Conservation (phyloP, 2,888 invertebrate species). For the Ophion ellenae region DNA sequence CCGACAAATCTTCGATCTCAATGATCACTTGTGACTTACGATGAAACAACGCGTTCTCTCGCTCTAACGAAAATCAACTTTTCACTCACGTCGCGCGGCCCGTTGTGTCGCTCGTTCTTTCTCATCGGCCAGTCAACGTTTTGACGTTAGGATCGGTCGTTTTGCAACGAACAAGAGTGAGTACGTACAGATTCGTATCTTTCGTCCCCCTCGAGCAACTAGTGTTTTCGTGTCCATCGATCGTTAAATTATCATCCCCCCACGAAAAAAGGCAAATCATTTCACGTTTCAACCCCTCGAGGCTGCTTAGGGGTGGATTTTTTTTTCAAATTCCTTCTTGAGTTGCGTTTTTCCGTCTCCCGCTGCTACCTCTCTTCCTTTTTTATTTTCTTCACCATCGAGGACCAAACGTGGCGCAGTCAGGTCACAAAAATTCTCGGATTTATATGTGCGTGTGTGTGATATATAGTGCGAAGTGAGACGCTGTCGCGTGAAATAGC, state of each 20-base stretch:
- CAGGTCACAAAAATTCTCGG: constrained; percentile 25
- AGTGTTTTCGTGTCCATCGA: constrained; percentile 71
- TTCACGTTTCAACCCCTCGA: not conserved
- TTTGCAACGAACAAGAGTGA: constrained; percentile 64
- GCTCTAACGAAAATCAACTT: constrained; percentile 4
- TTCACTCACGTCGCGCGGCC: not conserved
- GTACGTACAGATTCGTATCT: constrained; percentile 60
- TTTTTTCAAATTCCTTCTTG: not conserved
- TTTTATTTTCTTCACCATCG: constrained; percentile 16
- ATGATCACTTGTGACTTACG: constrained; percentile 49
- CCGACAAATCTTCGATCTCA: constrained; percentile 41
- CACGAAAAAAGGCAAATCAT: not conserved
- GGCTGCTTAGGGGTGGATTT: constrained; percentile 3
- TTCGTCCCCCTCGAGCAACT: constrained; percentile 69
- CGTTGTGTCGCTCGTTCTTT: not conserved
- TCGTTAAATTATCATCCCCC: constrained; percentile 48
- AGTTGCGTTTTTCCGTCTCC: not conserved
- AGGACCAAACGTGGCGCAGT: constrained; percentile 30
- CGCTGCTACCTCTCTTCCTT: not conserved
- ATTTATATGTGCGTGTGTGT: not conserved
- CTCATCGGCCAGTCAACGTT: constrained; percentile 5
- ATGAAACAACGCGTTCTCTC: constrained; percentile 8
- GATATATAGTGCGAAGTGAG: not conserved
- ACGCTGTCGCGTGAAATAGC: constrained; percentile 37
- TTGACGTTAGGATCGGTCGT: constrained; percentile 35